These are phyloP conservation scores for Aurelia sp. DNA, from an alignment of 30 jellyfish, hydroid and myxozoan genomes.

Conservation along the genomic window DNA sequence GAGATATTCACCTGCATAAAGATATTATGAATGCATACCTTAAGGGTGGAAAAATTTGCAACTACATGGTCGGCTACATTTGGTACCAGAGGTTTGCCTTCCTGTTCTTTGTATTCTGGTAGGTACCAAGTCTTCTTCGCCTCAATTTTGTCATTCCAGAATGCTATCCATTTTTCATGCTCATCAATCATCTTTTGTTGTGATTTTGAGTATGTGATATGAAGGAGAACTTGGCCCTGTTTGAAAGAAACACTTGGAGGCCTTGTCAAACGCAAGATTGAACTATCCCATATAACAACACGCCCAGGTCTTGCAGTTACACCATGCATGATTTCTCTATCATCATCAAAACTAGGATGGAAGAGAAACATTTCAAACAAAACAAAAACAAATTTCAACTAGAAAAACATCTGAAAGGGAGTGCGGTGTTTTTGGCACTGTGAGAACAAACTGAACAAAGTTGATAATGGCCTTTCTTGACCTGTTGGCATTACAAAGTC, in stretches of 20 bases:
- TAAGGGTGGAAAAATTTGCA: conserved; percentile 69
- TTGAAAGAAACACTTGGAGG: conserved; percentile 90
- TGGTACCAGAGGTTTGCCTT: conserved; percentile 58
- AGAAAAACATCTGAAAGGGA: too few relatives aligned
- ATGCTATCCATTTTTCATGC: conserved; percentile 58
- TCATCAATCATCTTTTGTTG: conserved; percentile 74
- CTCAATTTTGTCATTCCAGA: conserved; percentile 64
- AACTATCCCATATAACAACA: conserved; percentile 92
- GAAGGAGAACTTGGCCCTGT: conserved; percentile 87
- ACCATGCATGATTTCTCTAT: conserved; percentile 85
- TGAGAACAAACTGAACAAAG: too few relatives aligned
- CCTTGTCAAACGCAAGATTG: conserved; percentile 78
- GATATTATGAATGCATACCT: not conserved
- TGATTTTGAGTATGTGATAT: conserved; percentile 69
- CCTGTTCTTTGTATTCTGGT: conserved; percentile 60
- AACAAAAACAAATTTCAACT: not conserved
- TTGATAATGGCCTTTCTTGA: too few relatives aligned
- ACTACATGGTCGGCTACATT: conserved; percentile 75
- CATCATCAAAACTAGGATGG: conserved; percentile 74
- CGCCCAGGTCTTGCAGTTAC: conserved; percentile 91
- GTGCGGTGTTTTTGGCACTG: too few relatives aligned
- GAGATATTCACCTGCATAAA: too few relatives aligned
- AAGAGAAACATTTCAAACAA: not conserved
- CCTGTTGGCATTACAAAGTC: too few relatives aligned
- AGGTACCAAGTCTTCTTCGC: conserved; percentile 82